Percentiles rank a stretch among this genome's conserved stretches.
Evolutionary conservation across 2,113 vertebrate genomes (phyloP).

Genomic region (Microtus montanus): DNA sequence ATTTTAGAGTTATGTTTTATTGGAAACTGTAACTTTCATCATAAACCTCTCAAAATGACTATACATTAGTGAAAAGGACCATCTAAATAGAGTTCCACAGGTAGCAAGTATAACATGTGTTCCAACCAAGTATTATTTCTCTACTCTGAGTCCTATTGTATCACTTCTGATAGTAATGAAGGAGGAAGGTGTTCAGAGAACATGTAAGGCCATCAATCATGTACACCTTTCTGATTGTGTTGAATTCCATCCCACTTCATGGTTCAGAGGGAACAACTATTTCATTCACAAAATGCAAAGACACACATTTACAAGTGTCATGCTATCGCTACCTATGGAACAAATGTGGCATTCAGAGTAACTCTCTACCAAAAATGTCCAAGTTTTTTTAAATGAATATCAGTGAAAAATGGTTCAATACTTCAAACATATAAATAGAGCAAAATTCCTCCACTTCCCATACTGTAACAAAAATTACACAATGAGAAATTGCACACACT

Average conservation of each 20-base stretch:
- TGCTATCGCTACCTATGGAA: neutral
- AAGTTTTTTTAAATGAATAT: neutral
- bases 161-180: neutral
- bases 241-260: neutral
- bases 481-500: no score
- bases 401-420: neutral
- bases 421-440: neutral
- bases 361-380: neutral
- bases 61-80: neutral
- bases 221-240: neutral
- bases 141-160: neutral
- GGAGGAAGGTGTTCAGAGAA: neutral
- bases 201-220: neutral
- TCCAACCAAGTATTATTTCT: neutral
- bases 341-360: neutral
- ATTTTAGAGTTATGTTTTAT: neutral
- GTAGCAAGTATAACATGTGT: neutral
- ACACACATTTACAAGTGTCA: neutral
- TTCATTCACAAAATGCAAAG: neutral
- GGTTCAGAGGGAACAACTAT: neutral
- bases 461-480: neutral
- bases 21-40: neutral
- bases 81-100: neutral
- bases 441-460: neutral
- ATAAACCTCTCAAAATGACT: neutral